Evolutionary conservation across 2,888 invertebrate genomes (phyloP).

Genomic region (Mimachlamys varia): DNA sequence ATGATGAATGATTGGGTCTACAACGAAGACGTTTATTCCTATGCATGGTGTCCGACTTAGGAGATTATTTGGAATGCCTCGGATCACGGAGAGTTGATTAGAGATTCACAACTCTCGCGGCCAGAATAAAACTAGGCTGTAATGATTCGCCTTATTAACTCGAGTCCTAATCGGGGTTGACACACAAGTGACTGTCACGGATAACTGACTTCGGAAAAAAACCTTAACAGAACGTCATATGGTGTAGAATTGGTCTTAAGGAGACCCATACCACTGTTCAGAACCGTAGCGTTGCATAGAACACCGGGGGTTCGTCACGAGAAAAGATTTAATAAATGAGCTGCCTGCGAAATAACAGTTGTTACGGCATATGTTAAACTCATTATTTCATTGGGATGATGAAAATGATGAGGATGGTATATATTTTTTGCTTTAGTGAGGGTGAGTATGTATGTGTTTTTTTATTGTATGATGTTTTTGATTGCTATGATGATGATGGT

Average conservation of each 20-base stretch:
- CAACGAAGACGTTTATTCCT: slow-evolving; percentile 10
- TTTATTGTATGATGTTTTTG: no score
- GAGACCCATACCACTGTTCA: neutral
- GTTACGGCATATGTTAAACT: no score
- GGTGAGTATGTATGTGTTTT: no score
- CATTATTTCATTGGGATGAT: no score
- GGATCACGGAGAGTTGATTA: slow-evolving; percentile 21
- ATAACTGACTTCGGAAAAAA: neutral
- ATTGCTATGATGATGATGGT: no score
- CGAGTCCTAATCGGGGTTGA: neutral
- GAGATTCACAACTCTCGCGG: neutral
- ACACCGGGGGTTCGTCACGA: no score
- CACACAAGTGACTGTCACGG: neutral
- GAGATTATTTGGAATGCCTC: neutral
- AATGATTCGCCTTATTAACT: neutral
- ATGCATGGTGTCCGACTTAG: neutral
- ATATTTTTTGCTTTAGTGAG: no score
- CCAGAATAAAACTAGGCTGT: neutral
- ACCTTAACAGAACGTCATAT: neutral
- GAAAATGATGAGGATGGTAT: no score
- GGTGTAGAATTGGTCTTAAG: neutral
- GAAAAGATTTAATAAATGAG: no score
- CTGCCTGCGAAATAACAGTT: no score
- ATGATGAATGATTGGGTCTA: slow-evolving; percentile 27
- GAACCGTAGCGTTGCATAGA: no score